Evolutionary conservation across 2,113 vertebrate genomes (phyloP).

Genomic region (Sula dactylatra): DNA sequence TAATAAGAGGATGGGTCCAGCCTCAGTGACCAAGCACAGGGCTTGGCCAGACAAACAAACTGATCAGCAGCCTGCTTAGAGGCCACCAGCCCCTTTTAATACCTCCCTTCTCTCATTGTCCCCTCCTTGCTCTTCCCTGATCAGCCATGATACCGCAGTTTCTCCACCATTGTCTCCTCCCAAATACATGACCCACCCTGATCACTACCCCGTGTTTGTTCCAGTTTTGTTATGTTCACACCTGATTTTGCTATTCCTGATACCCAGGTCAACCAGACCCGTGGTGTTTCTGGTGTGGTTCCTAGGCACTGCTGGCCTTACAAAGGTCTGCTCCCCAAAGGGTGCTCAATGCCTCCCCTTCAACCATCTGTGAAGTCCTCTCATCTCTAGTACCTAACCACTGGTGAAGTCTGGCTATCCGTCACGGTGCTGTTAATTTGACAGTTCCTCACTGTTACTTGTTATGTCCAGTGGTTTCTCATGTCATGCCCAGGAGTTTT

Average conservation of each 20-base stretch:
- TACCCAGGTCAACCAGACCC: too few species aligned
- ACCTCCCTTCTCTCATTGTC: background rate
- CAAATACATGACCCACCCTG: background rate
- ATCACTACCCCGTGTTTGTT: fast-evolving
- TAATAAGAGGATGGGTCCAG: background rate
- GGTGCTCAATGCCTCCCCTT: background rate
- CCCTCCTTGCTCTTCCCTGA: background rate
- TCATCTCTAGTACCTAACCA: background rate
- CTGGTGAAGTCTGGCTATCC: background rate
- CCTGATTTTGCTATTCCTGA: background rate
- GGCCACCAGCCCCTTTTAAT: background rate
- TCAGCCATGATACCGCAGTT: background rate
- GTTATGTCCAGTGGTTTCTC: background rate
- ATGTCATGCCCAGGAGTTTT: background rate
- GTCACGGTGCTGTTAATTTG: background rate
- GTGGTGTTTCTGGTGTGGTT: too few species aligned
- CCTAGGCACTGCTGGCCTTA: background rate
- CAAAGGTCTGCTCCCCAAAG: background rate
- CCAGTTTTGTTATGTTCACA: background rate
- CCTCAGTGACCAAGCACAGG: background rate
- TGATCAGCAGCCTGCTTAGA: background rate
- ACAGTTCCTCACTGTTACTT: background rate
- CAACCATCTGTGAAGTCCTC: background rate
- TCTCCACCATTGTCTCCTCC: background rate
- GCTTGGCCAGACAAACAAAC: background rate